Evolutionary conservation across 2,113 vertebrate genomes (phyloP), one percentile per base, ranked within the genome.

Genomic region (Notothenia rossii): DNA sequence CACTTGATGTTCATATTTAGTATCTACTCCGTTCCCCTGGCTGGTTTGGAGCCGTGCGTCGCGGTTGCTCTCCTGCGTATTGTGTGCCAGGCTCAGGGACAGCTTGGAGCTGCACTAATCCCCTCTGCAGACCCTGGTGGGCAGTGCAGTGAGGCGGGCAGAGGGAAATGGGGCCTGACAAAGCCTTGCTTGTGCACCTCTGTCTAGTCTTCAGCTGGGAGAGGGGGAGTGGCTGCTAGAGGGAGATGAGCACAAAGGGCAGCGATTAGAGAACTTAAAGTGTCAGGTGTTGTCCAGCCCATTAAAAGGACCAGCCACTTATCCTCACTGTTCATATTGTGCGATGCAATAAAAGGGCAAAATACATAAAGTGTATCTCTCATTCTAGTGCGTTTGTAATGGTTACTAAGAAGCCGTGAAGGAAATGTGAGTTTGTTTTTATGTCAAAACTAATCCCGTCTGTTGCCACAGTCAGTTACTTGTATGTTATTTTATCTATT

Each of bases 141-240:
- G 72, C 77, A 72, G 79, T 68, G 68, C 68, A 58, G 61, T 85
- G 84, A 92, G 73, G 85, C 79, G 45, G 85, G 65, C 73, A 51
- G 75, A 88, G 79, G 56, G 86, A 90, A 90, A 92, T 79, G 59
- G 62, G 63, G 70, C 81, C 79, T 88, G 91, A 91, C 85, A 91
- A 82, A 81, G 73, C 25, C 65, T 83, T 70, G 74, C 85, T 82
- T 84, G 63, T 82, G 74, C 85, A 82, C 83, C 83, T 73, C 50
- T 75, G 77, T 61, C 62, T 85, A 70, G 64, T 73, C 81, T 61
- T 65, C 58, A 64, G 62, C 56, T 61, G 40, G 75, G 65, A 86
- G 74, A 75, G 55, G 65, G 67, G 60, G 65, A 43, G 54, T 53
- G 56, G 63, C 70, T 36, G 83, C 65, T 45, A 33, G 46, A 58